Base-by-base conservation (phyloP, 2,797 vertebrate species). In the Coregonus ussuriensis region DNA sequence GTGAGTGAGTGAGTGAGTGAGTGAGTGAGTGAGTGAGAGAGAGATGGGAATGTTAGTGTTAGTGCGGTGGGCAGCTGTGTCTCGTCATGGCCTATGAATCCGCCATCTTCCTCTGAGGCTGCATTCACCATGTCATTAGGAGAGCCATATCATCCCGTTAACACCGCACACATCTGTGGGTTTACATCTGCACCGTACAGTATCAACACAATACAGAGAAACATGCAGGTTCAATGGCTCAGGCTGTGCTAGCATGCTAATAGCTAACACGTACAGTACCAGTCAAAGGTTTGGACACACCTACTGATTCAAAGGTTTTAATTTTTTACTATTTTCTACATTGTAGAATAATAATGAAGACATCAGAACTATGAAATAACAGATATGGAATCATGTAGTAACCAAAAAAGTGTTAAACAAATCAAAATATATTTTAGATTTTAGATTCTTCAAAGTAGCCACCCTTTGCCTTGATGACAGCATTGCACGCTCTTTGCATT, bases 41-140 rank as follows among this genome's bases (percentile, higher is more conserved):
- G 18, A 66, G 51, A 47, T 56, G 18, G 41, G 62, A 5, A 29
- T 14, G 3, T 2, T 78, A 25, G 15, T 47, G 41, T 47, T 47
- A 77, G 75, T 75, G 76, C 54, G 16, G 37, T 0, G 13, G 47
- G 67, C 47, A 56, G 84, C 83, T 86, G 89, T 75, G 52, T 75
- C 66, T 79, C 72, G 74, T 83, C 72, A 74, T 29, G 53, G 72
- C 65, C 1, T 47, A n/a, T 16, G 16, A 41, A 72, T 71, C 76
- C 68, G 59, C 21, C 31, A 15, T 4, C 51, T 16, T 72, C 82
- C 72, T 76, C 77, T 33, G 75, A 81, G 77, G 70, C 74, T 37
- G 72, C 80, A 85, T 83, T 70, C 75, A 72, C 69, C 67, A 83
- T 82, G 85, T 87, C 89, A 82, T 81, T 86, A 75, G 83, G 74